Conservation (phyloP, 2,797 vertebrate species). For the Neoniphon sammara region DNA sequence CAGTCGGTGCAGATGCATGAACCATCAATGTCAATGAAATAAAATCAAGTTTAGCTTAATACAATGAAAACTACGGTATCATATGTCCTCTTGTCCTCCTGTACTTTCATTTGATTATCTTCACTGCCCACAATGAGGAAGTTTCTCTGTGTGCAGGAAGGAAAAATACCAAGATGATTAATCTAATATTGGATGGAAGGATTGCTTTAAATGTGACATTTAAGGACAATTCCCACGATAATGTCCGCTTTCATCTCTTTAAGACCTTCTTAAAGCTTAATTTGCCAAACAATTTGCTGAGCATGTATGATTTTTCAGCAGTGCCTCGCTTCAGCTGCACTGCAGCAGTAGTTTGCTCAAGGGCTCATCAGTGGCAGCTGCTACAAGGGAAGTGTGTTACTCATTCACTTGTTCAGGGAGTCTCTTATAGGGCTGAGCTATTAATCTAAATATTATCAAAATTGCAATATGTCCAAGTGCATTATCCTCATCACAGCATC, state of each 20-base stretch:
- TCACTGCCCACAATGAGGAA: neutral
- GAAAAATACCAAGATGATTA: conserved; percentile 9
- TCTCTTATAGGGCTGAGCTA: too few relatives aligned
- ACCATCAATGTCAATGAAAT: neutral
- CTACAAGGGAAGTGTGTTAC: conserved; percentile 14
- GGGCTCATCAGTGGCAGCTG: conserved; percentile 40
- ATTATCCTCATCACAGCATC: too few relatives aligned
- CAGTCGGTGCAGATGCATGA: too few relatives aligned
- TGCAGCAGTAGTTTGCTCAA: conserved; percentile 31
- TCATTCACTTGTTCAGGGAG: conserved; percentile 50
- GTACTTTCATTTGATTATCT: neutral
- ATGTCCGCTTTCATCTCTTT: neutral
- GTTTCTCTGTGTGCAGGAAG: conserved; percentile 20
- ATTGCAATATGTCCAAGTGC: too few relatives aligned
- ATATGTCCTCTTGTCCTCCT: neutral
- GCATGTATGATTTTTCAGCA: neutral
- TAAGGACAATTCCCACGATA: conserved; percentile 20
- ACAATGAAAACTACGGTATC: neutral
- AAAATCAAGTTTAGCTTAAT: neutral
- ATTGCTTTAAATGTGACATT: conserved; percentile 1
- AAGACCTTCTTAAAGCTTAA: conserved; percentile 34
- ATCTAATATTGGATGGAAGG: conserved; percentile 8
- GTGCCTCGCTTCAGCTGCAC: conserved; percentile 18
- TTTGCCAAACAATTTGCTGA: conserved; percentile 13
- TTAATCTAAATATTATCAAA: too few relatives aligned